These are phyloP conservation scores for Lomographa bimaculata DNA, from an alignment of 2,888 invertebrate genomes.

Conservation along the genomic window DNA sequence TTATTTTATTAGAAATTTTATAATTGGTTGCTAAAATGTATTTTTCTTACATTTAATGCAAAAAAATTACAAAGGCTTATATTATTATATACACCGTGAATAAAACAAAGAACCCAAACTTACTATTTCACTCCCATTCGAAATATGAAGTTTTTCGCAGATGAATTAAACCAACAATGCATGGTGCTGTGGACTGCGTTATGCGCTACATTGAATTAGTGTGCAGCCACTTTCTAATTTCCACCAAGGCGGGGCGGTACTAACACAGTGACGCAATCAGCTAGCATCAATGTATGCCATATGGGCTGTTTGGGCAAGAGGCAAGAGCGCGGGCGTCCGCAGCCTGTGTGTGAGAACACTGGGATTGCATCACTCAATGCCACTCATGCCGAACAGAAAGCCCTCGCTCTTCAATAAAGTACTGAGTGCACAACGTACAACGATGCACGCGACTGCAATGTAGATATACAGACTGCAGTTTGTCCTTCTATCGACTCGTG, in stretches of 20 bases:
- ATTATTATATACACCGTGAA: too few species aligned
- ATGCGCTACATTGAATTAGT: constrained; percentile 42
- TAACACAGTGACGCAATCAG: constrained; percentile 51
- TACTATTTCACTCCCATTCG: too few species aligned
- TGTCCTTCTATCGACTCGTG: constrained; percentile 9
- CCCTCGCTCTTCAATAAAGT: constrained; percentile 14
- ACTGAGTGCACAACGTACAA: constrained; percentile 14
- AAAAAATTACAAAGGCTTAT: too few species aligned
- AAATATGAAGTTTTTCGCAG: constrained; percentile 20
- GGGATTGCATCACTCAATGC: constrained; percentile 53
- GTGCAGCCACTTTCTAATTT: constrained; percentile 68
- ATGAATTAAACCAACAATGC: constrained; percentile 21
- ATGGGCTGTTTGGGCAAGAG: constrained; percentile 54
- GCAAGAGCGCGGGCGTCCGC: constrained; percentile 31
- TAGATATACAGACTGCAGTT: constrained; percentile 1
- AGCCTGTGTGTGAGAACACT: constrained; percentile 39
- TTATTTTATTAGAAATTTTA: too few species aligned
- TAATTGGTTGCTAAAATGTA: too few species aligned
- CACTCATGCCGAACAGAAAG: constrained; percentile 20
- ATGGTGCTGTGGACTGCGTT: constrained; percentile 38
- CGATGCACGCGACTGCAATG: constrained; percentile 4
- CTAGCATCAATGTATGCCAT: constrained; percentile 40
- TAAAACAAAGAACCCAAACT: constrained; percentile 18
- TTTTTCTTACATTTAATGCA: too few species aligned
- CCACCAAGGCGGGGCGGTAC: constrained; percentile 50